phyloP scores from a whole-genome alignment of 2,797 vertebrate species.

The Holocentrus rufus region DNA sequence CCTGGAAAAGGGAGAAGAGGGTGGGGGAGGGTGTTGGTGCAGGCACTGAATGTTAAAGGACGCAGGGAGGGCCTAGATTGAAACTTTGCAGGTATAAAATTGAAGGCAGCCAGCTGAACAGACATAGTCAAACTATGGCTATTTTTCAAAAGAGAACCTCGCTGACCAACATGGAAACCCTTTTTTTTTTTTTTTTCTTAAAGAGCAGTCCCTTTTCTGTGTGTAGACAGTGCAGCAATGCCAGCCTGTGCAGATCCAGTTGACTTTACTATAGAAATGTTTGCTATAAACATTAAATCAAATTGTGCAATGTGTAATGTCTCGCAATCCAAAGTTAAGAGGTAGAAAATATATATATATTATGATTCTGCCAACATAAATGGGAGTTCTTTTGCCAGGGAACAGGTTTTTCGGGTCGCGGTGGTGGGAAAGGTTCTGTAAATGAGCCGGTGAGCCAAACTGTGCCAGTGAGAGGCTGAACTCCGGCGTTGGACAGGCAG shows the following conservation, averaged over 20 bases:
- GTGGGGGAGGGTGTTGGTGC: slow-evolving; percentile 63
- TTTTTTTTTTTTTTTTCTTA: slow-evolving; percentile 22
- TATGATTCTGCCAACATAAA: slow-evolving; percentile 6
- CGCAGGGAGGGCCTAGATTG: slow-evolving; percentile 80
- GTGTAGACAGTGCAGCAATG: slow-evolving; percentile 41
- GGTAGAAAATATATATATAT: background rate
- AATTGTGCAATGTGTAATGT: background rate
- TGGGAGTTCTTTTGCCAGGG: slow-evolving; percentile 2
- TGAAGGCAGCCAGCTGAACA: slow-evolving; percentile 86
- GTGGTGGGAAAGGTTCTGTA: slow-evolving; percentile 54
- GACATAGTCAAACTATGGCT: slow-evolving; percentile 75
- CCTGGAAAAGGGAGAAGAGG: slow-evolving; percentile 69
- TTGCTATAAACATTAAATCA: slow-evolving; percentile 26
- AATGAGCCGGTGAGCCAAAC: slow-evolving; percentile 65
- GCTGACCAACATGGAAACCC: slow-evolving; percentile 63
- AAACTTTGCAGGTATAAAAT: slow-evolving; percentile 88
- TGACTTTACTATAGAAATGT: slow-evolving; percentile 29
- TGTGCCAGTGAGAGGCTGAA: slow-evolving; percentile 61
- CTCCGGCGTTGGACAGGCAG: slow-evolving; percentile 56
- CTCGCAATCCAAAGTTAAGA: background rate
- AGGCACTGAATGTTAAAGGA: slow-evolving; percentile 81
- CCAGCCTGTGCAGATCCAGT: slow-evolving; percentile 49
- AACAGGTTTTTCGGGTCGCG: slow-evolving; percentile 45
- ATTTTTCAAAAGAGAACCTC: slow-evolving; percentile 77
- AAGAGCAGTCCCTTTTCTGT: slow-evolving; percentile 27